phyloP scores from a whole-genome alignment of 37 sponge, comb jelly and placozoan genomes.

The Ianthella basta region DNA sequence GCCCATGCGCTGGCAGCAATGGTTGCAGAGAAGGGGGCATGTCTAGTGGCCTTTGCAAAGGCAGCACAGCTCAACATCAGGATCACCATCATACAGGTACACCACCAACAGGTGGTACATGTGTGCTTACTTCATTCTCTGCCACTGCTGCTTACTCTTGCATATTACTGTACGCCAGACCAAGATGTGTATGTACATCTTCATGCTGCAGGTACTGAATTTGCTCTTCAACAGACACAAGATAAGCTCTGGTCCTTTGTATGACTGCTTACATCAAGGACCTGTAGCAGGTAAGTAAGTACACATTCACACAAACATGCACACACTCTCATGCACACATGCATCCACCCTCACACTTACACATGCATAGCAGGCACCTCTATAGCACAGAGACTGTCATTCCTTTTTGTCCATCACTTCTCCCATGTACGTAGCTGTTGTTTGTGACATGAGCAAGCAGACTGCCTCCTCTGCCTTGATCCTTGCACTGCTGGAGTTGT shows the following conservation, averaged over 20 bases:
- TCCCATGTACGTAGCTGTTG: slow-evolving; percentile 42
- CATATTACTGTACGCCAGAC: too few relatives aligned
- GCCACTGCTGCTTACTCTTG: too few relatives aligned
- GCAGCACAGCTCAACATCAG: slow-evolving; percentile 24
- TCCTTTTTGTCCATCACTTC: too few relatives aligned
- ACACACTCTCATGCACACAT: background rate
- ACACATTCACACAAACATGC: slow-evolving; percentile 11
- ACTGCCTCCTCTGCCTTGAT: slow-evolving; percentile 58
- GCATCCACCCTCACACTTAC: background rate
- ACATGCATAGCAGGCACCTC: background rate
- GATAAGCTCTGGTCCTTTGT: background rate
- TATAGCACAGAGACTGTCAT: too few relatives aligned
- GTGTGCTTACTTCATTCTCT: too few relatives aligned
- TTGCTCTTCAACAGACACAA: background rate
- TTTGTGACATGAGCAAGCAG: slow-evolving; percentile 58
- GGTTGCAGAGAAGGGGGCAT: background rate
- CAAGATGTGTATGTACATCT: too few relatives aligned
- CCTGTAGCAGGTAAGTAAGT: slow-evolving; percentile 7
- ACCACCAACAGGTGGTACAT: too few relatives aligned
- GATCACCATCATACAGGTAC: background rate
- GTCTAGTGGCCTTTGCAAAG: slow-evolving; percentile 19
- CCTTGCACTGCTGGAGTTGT: slow-evolving; percentile 64
- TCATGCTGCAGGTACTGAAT: background rate
- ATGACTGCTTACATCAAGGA: slow-evolving; percentile 15
- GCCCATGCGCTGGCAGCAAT: background rate